Percentiles rank a stretch among this genome's conserved stretches.
These are phyloP conservation scores for Drosophila littoralis DNA, from an alignment of 1,140 invertebrate genomes.

Conservation along the genomic window DNA sequence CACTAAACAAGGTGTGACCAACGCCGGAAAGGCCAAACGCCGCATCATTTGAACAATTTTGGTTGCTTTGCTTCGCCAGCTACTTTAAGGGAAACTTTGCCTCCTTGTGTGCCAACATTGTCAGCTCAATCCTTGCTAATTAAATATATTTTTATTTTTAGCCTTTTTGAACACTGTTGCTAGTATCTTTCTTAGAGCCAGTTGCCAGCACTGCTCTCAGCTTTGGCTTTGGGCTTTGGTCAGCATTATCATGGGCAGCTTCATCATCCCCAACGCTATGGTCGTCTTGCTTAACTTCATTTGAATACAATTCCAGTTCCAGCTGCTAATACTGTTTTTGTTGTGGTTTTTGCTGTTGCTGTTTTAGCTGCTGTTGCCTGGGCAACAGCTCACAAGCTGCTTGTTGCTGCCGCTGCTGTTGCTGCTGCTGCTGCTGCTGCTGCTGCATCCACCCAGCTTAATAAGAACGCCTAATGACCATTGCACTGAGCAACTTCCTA, in stretches of 20 bases:
- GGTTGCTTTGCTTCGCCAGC: too few relatives aligned
- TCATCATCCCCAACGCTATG: not conserved
- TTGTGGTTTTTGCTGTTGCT: slow-evolving; percentile 6
- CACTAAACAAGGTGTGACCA: too few relatives aligned
- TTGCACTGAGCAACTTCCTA: slow-evolving; percentile 1
- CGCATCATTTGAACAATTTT: too few relatives aligned
- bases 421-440: not conserved
- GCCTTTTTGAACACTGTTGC: too few relatives aligned
- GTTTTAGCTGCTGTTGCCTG: slow-evolving; percentile 3
- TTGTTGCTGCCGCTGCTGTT: not conserved
- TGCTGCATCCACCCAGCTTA: not conserved
- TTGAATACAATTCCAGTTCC: slow-evolving; percentile 29
- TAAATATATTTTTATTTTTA: too few relatives aligned
- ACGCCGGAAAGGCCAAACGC: too few relatives aligned
- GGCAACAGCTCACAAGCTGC: slow-evolving; percentile 3
- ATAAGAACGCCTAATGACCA: slow-evolving; percentile 25
- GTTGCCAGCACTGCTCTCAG: not conserved
- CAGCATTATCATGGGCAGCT: slow-evolving; percentile 5
- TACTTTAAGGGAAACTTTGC: too few relatives aligned
- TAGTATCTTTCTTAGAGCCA: too few relatives aligned
- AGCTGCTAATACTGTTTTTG: not conserved
- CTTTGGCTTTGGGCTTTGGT: slow-evolving; percentile 1
- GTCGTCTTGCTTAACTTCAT: slow-evolving; percentile 37
- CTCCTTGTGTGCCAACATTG: too few relatives aligned
- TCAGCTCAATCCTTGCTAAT: too few relatives aligned